A percentile compares a stretch with the other conserved stretches of the same genome.
Conservation (phyloP, 2,888 invertebrate species). For the Tiphia femorata region DNA sequence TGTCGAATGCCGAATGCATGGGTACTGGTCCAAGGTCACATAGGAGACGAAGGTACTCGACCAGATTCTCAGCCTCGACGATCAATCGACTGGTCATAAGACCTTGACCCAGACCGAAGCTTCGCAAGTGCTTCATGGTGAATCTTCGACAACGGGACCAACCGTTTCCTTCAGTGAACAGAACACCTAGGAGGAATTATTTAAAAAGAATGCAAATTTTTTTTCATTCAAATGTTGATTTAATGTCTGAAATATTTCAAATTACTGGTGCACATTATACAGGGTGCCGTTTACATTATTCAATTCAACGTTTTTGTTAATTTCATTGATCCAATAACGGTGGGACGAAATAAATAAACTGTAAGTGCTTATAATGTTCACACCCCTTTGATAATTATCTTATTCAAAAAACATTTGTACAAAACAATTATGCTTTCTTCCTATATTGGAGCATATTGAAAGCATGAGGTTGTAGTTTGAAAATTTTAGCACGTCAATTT, state of each 20-base stretch:
- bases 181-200: slow-evolving; percentile 74
- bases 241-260: background rate
- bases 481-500: too few species aligned
- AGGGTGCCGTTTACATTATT: background rate
- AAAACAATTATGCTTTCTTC: too few species aligned
- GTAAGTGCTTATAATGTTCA: too few species aligned
- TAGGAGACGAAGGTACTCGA: slow-evolving; percentile 68
- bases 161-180: slow-evolving; percentile 77
- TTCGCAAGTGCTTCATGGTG: slow-evolving; percentile 75
- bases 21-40: slow-evolving; percentile 65
- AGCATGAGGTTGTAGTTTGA: too few species aligned
- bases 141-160: slow-evolving; percentile 80
- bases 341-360: too few species aligned
- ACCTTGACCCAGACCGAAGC: slow-evolving; percentile 76
- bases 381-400: too few species aligned
- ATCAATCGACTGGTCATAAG: slow-evolving; percentile 75
- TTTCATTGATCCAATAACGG: too few species aligned
- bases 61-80: slow-evolving; percentile 72
- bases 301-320: background rate
- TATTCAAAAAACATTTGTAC: too few species aligned
- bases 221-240: background rate
- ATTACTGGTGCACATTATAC: background rate
- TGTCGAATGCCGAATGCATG: slow-evolving; percentile 72
- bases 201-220: background rate
- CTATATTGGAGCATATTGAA: too few species aligned